A percentile compares a stretch with the other conserved stretches of the same genome.
Evolutionary conservation across 2,888 invertebrate species (phyloP).

Genomic region (Melipona bicolor): DNA sequence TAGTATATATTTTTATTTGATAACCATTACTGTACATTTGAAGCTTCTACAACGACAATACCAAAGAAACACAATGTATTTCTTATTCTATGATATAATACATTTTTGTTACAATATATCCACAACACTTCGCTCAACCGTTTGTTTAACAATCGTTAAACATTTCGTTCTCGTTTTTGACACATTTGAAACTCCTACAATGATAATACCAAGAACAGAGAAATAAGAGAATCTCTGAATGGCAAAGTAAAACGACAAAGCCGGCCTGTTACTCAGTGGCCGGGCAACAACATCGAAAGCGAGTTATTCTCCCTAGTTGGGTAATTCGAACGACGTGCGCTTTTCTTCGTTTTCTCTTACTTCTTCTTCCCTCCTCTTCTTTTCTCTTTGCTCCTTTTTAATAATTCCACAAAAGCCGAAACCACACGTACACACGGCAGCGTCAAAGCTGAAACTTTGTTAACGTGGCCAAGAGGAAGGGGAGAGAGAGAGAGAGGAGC

Average conservation of each 20-base stretch:
- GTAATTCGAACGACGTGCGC: not conserved
- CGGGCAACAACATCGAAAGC: not conserved
- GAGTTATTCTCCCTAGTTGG: constrained; percentile 16
- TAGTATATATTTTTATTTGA: too few relatives aligned
- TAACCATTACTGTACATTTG: too few relatives aligned
- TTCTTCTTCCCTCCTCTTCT: not conserved
- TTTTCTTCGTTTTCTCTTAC: not conserved
- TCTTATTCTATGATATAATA: too few relatives aligned
- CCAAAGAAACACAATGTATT: too few relatives aligned
- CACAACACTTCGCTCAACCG: too few relatives aligned
- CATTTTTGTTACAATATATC: too few relatives aligned
- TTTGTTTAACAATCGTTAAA: too few relatives aligned
- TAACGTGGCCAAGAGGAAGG: constrained; percentile 5
- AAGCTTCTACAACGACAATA: too few relatives aligned
- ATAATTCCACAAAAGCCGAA: constrained; percentile 34
- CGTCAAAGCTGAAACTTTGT: constrained; percentile 60
- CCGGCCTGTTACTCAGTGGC: not conserved
- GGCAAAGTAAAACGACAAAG: not conserved
- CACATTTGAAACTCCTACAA: too few relatives aligned
- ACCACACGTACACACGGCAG: not conserved
- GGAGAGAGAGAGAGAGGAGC: not conserved
- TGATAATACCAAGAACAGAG: too few relatives aligned
- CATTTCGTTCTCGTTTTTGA: too few relatives aligned
- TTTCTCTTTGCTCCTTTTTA: constrained; percentile 6
- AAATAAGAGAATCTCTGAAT: not conserved